Conservation (phyloP, 2,113 vertebrate species). For the Porphyrio hochstetteri region DNA sequence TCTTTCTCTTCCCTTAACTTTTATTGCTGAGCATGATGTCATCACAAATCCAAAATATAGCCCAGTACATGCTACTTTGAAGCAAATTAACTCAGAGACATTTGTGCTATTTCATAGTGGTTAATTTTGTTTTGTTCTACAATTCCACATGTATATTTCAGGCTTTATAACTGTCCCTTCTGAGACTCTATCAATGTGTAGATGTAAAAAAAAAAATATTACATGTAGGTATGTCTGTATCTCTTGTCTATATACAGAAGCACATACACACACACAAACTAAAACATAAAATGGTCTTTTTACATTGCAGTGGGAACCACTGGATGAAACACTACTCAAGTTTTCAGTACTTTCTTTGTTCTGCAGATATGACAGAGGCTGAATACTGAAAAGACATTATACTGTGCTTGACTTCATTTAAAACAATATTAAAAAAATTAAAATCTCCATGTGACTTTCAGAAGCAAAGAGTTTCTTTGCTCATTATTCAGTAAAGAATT, state of each 20-base stretch:
- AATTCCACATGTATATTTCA: neutral
- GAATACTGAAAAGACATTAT: neutral
- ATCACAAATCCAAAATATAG: neutral
- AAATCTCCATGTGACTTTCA: neutral
- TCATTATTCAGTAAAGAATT: neutral
- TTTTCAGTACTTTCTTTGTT: neutral
- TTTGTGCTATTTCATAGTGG: neutral
- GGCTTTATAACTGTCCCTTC: neutral
- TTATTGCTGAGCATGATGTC: neutral
- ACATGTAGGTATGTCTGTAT: neutral
- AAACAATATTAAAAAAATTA: neutral
- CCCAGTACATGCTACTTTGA: neutral
- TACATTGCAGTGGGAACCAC: neutral
- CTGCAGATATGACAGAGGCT: neutral
- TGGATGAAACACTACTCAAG: neutral
- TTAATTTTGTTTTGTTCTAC: neutral
- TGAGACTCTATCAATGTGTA: neutral
- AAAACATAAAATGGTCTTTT: neutral
- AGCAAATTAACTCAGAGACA: neutral
- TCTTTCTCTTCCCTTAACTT: neutral
- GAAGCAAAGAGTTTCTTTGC: neutral
- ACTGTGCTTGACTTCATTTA: neutral
- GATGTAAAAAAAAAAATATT: neutral
- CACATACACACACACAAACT: neutral
- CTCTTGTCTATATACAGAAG: neutral